phyloP scores from a whole-genome alignment of 1,140 invertebrate genomes.

The Eumeta japonica region DNA sequence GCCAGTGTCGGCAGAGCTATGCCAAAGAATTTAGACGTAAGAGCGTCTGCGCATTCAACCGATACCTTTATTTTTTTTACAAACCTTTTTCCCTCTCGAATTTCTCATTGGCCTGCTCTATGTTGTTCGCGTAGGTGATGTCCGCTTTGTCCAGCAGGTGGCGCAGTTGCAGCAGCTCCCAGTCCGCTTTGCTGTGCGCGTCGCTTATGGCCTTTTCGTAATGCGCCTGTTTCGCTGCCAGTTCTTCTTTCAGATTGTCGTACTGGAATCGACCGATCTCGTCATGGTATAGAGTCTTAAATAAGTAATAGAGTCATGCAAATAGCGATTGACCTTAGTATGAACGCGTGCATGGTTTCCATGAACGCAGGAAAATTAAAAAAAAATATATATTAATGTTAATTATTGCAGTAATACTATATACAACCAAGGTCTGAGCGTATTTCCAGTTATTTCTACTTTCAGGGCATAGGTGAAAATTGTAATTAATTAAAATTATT shows the following conservation, averaged over 20 bases:
- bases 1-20: background rate
- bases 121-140: constrained; percentile 43
- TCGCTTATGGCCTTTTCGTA: constrained; percentile 37
- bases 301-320: too few species aligned
- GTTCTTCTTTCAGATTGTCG: constrained; percentile 43
- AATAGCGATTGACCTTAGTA: too few species aligned
- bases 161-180: constrained; percentile 49
- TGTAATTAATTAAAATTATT: too few species aligned
- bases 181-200: constrained; percentile 47
- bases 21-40: background rate
- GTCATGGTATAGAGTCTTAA: too few species aligned
- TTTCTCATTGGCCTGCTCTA: constrained; percentile 38
- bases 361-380: too few species aligned
- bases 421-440: too few species aligned
- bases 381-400: too few species aligned
- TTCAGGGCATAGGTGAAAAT: too few species aligned
- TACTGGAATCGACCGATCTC: constrained; percentile 22
- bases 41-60: too few species aligned
- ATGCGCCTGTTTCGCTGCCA: constrained; percentile 40
- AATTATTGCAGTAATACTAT: too few species aligned
- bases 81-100: constrained; percentile 47
- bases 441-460: too few species aligned
- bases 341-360: too few species aligned
- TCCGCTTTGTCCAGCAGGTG: constrained; percentile 49
- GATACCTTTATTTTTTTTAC: background rate